A percentile compares a stretch with the other conserved stretches of the same genome.
Evolutionary conservation across 2,888 invertebrate species (phyloP).

Genomic region (Marronus borbonicus): DNA sequence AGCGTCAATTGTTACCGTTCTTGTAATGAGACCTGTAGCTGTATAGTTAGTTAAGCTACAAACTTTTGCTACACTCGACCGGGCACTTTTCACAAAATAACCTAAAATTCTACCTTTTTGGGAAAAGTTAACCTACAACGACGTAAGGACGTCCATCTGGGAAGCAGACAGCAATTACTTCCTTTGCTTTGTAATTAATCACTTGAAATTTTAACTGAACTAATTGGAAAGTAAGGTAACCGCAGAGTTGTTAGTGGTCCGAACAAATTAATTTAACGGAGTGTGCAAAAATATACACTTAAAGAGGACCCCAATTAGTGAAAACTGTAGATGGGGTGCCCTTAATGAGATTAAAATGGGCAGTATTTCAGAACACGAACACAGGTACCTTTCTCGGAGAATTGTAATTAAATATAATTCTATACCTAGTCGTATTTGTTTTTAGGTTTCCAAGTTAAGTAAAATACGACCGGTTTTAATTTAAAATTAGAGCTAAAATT

Average conservation of each 20-base stretch:
- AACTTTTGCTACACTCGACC: slow-evolving; percentile 2
- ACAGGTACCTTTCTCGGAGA: slow-evolving; percentile 4
- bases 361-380: slow-evolving; percentile 53
- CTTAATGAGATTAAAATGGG: slow-evolving; percentile 59
- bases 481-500: slow-evolving; percentile 19
- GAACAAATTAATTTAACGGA: slow-evolving; percentile 57
- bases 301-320: slow-evolving; percentile 51
- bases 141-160: background rate
- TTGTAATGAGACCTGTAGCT: background rate
- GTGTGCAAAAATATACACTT: slow-evolving; percentile 57
- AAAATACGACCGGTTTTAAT: slow-evolving; percentile 5
- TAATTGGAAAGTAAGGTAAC: slow-evolving; percentile 53
- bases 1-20: background rate
- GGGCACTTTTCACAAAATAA: background rate
- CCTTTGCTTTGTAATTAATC: slow-evolving; percentile 61
- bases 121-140: background rate
- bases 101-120: background rate
- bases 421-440: slow-evolving; percentile 21
- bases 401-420: slow-evolving; percentile 45
- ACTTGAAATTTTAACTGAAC: slow-evolving; percentile 58
- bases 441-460: slow-evolving; percentile 10
- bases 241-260: slow-evolving; percentile 53
- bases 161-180: slow-evolving; percentile 58
- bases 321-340: slow-evolving; percentile 47
- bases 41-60: background rate